These are phyloP conservation scores for Rhinolophus ferrumequinum DNA, from an alignment of 2,113 vertebrate genomes.

Conservation along the genomic window DNA sequence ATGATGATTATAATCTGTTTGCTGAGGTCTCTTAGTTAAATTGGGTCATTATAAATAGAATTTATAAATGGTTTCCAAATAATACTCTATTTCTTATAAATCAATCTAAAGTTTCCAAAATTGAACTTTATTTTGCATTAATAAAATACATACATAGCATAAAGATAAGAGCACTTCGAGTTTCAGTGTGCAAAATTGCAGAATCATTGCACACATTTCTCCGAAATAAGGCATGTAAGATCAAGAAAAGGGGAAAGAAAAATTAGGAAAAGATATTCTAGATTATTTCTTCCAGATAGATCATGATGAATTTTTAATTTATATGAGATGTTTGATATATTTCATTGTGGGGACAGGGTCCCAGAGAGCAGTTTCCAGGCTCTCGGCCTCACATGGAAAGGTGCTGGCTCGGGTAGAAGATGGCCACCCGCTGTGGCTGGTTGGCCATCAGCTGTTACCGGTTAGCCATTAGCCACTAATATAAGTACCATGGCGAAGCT, in stretches of 20 bases:
- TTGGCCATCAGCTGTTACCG: too few species aligned
- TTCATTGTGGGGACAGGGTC: neutral
- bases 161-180: neutral
- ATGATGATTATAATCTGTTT: neutral
- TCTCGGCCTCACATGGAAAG: too few species aligned
- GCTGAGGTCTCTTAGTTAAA: conserved; percentile 44
- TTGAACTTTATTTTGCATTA: neutral
- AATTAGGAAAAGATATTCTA: neutral
- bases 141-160: neutral
- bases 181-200: neutral
- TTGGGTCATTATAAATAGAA: neutral
- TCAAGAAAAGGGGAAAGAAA: neutral
- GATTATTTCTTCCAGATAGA: neutral
- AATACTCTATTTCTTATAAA: neutral
- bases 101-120: neutral
- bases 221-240: neutral
- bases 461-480: too few species aligned
- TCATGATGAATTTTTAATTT: neutral
- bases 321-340: neutral
- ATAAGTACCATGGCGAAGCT: too few species aligned
- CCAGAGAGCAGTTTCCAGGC: too few species aligned
- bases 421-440: too few species aligned
- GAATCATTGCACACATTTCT: neutral
- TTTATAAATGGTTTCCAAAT: conserved; percentile 22
- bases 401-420: too few species aligned